Evolutionary conservation across 2,888 invertebrate genomes (phyloP), one percentile per base, ranked within the genome.

Genomic region (Eupithecia vulgata): DNA sequence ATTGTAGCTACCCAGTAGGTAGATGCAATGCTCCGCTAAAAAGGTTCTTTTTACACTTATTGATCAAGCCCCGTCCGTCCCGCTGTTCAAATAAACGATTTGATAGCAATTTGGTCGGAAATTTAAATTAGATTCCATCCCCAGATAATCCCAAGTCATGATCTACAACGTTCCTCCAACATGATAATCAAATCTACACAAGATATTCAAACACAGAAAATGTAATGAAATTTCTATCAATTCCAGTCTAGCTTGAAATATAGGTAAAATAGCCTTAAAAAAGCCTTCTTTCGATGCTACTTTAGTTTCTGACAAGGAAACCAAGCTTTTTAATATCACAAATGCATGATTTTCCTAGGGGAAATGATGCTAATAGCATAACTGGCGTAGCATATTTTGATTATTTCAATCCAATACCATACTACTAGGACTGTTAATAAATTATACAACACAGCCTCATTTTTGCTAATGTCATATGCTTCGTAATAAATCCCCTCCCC

Each of bases 381-480:
- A 62, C 72, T 67, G 35, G 37, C 65, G 65, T 21, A 45, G 40
- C 69, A 71, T 71, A 71, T 67, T 72, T 72, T 48, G 42, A 65
- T 68, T 57, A 67, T 57, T 72, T 65, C 65, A 37, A 65, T 64
- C 48, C 57, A 25, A 65, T 40, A 37, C 64, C 37, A 65, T 59
- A 61, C 69, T 67, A 62, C 67, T 70, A 35, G 66, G 65, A 42
- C 42, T 57, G 68, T 17, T 65, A 64, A 40, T 40, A 40, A 64
- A 64, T 70, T 64, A 40, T 71, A 79, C 73, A 74, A 72, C 72
- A 74, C 69, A 75, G 78, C 68, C 74, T 68, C 48, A 57, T 67
- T 70, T 73, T 83, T 82, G 87, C 87, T 89, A 89, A 90, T 88
- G 87, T 90, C 87, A 88, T 90, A 86, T 87, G 81, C 79, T 80